A percentile compares a stretch with the other conserved stretches of the same genome.
Evolutionary conservation across 2,113 vertebrate species (phyloP).

Genomic region (Chlamydotis undulata): DNA sequence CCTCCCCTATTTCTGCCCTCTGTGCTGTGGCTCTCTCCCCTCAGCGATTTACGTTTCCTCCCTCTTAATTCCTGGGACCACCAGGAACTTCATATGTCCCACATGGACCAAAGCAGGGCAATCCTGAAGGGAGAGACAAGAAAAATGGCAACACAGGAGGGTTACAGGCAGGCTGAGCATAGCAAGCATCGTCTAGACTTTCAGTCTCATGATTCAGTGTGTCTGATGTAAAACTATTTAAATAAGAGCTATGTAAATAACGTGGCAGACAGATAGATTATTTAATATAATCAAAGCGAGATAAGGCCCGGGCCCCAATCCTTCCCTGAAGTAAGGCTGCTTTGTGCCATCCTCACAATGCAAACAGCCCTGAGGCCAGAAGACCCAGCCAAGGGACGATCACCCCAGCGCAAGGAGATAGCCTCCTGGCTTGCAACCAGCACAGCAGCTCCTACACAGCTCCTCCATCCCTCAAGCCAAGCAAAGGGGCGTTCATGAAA

Average conservation of each 20-base stretch:
- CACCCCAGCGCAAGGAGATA: background rate
- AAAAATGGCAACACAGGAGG: slow-evolving; percentile 19
- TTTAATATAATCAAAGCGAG: slow-evolving; percentile 59
- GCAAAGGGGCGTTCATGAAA: background rate
- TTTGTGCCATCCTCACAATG: slow-evolving; percentile 48
- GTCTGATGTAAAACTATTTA: slow-evolving; percentile 68
- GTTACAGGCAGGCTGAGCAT: slow-evolving; percentile 39
- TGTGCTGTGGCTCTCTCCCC: background rate
- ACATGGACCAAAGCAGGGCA: background rate
- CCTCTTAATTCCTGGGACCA: background rate
- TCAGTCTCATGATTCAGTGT: slow-evolving; percentile 62
- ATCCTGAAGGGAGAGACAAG: background rate
- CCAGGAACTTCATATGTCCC: background rate
- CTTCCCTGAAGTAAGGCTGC: slow-evolving; percentile 49
- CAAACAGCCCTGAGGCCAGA: slow-evolving; percentile 19
- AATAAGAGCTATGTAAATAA: slow-evolving; percentile 65
- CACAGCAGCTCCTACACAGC: background rate
- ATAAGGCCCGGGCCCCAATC: slow-evolving; percentile 36
- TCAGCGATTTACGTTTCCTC: background rate
- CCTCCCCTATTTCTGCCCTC: background rate
- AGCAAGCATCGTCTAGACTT: slow-evolving; percentile 66
- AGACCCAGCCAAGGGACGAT: slow-evolving; percentile 52
- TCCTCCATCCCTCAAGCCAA: background rate
- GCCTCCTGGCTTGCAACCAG: slow-evolving; percentile 18
- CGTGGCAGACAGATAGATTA: slow-evolving; percentile 63